Base-by-base conservation (phyloP, 2,888 invertebrate genomes). In the Melanophora roralis region DNA sequence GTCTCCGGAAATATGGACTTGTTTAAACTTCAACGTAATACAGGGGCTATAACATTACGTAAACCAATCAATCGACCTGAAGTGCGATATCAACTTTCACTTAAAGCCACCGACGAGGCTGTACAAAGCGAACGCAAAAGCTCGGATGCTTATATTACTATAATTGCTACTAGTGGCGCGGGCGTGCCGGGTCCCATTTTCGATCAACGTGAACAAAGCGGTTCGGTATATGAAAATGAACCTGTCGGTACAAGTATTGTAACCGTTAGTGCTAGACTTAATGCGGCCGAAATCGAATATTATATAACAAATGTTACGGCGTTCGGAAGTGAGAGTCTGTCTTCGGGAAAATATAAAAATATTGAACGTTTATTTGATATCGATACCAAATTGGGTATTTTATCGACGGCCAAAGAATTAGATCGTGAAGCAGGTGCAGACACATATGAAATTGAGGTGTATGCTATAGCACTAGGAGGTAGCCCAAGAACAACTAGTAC, bases 71-170 rank as follows among this genome's bases (percentile, higher is more conserved):
- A 91, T 3, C 91, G 91, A 75, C 92, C 94, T 0, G 95, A 95
- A 85, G 93, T 94, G 0, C 92, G 94, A 65, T 97, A 96, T 91
- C 94, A 95, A 85, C 91, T 97, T 47, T 95, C 95, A 0, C 93
- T 97, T 51, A 94, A 96, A 85, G 97, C 97, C 3, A 96, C 97
- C 8, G 97, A 97, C 89, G 97, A 97, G 88, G 97, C 97, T 0
- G 96, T 96, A 1, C 94, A 97, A 86, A 94, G 94, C 83, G 97
- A 97, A 88, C 92, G 97, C 78, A 94, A 95, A 89, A 96, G 95
- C 81, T 95, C 96, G 1, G 97, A 97, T 88, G 94, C 96, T 0
- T 96, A 96, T 87, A 91, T 97, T 53, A 97, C 95, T 5, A 92
- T 97, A 71, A 94, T 97, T 76, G 93, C 95, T 82, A 92, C 93